Base-by-base conservation (phyloP, 1,140 invertebrate species). In the Pseudomyrmex gracilis region DNA sequence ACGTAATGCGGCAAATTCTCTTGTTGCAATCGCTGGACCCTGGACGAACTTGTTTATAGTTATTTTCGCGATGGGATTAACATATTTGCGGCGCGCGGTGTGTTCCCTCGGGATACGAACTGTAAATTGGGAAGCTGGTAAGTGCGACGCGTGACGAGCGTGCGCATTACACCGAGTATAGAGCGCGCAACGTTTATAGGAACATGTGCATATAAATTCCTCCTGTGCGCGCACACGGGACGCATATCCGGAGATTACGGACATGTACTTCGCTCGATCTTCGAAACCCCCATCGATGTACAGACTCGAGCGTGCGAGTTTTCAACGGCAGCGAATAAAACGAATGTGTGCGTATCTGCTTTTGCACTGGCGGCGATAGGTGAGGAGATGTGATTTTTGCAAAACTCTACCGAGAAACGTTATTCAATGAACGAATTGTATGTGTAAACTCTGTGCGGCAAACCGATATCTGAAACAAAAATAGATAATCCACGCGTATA, bases 51-150 rank as follows among this genome's bases (percentile, higher is more conserved):
- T 83, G 84, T 89, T 58, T 90, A 34, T 34, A 90, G 85, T 90
- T 91, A 91, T 89, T 92, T 34, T 90, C 74, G 85, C 86, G 78
- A 43, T 74, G 85, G 71, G 85, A 91, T 92, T 92, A 92, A 92
- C 89, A 92, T 92, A 92, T 91, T 91, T 84, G 78, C 83, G 70
- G 60, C 61, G 22, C 73, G 66, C 87, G 84, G 34, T 34, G 34
- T 34, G 5, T 0, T 61, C 86, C 90, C 90, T 61, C 74, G 60
- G 86, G 88, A 71, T 89, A 90, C 73, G 55, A 89, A 90, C 84
- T 85, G 87, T 89, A 90, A 87, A 90, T 90, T 91, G 87, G 86
- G 85, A 82, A 76, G 73, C 77, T 58, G 45, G 15, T 63, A 73
- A 82, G 55, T 20, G 68, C 57, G 24, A 53, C 55, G 83, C 53